Percentiles rank a stretch among this genome's conserved stretches.
Evolutionary conservation across 2,888 invertebrate species (phyloP).

Genomic region (Tachina lurida): DNA sequence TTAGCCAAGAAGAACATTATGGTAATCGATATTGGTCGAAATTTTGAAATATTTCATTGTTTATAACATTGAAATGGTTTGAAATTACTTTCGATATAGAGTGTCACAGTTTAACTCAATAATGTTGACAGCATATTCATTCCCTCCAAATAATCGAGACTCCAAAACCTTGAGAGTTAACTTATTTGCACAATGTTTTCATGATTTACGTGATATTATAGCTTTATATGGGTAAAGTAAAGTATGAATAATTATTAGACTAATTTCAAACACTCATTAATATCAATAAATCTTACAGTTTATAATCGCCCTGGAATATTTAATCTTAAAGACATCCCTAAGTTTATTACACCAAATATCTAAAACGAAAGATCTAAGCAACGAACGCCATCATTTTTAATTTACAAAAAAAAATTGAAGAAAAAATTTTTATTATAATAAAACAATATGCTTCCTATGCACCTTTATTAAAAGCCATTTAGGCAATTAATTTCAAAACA

Average conservation of each 20-base stretch:
- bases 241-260: not conserved
- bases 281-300: not conserved
- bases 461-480: not conserved
- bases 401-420: not conserved
- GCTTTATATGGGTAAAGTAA: not conserved
- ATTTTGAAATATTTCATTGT: no score
- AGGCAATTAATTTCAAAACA: not conserved
- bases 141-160: no score
- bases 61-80: no score
- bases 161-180: no score
- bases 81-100: no score
- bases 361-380: not conserved
- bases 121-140: no score
- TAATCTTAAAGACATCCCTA: constrained; percentile 7
- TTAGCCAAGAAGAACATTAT: no score
- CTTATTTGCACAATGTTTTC: no score
- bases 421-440: not conserved
- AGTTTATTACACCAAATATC: not conserved
- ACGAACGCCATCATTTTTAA: not conserved
- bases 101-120: no score
- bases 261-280: not conserved
- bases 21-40: no score
- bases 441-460: not conserved
- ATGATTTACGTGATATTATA: no score
- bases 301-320: constrained; percentile 11